Evolutionary conservation across 2,888 invertebrate genomes (phyloP).

Genomic region (Calameuta idolon): DNA sequence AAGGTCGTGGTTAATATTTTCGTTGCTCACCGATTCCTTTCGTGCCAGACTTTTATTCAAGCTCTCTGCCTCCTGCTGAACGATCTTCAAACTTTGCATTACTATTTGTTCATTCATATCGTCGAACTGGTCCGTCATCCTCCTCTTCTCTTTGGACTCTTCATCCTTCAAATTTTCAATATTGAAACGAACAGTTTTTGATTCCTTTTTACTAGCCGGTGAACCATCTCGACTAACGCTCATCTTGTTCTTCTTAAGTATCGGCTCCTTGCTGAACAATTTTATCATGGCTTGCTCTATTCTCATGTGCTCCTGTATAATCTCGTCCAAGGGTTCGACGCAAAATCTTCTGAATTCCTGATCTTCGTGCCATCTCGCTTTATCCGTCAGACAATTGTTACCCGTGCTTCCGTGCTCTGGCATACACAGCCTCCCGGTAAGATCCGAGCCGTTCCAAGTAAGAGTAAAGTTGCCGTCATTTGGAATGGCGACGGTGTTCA

Average conservation of each 20-base stretch:
- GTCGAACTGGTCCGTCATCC: neutral
- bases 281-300: slow-evolving; percentile 51
- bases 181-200: slow-evolving; percentile 54
- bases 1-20: slow-evolving; percentile 17
- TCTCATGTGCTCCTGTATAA: slow-evolving; percentile 35
- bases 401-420: neutral
- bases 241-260: slow-evolving; percentile 37
- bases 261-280: slow-evolving; percentile 44
- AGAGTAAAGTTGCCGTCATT: slow-evolving; percentile 1
- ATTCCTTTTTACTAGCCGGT: slow-evolving; percentile 34
- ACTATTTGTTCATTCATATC: slow-evolving; percentile 5
- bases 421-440: neutral
- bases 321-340: slow-evolving; percentile 31
- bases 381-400: neutral
- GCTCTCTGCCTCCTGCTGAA: slow-evolving; percentile 17
- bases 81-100: slow-evolving; percentile 11
- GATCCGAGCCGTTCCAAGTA: neutral
- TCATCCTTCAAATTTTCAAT: slow-evolving; percentile 34
- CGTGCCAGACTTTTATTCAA: slow-evolving; percentile 23
- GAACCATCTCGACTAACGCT: slow-evolving; percentile 21
- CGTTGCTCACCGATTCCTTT: slow-evolving; percentile 23
- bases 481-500: slow-evolving; percentile 59
- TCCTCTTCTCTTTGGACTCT: slow-evolving; percentile 12
- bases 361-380: neutral
- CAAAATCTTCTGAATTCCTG: slow-evolving; percentile 6